Percentiles rank a stretch among this genome's conserved stretches.
phyloP scores from a whole-genome alignment of 2,113 vertebrate species.

The Callospermophilus lateralis region DNA sequence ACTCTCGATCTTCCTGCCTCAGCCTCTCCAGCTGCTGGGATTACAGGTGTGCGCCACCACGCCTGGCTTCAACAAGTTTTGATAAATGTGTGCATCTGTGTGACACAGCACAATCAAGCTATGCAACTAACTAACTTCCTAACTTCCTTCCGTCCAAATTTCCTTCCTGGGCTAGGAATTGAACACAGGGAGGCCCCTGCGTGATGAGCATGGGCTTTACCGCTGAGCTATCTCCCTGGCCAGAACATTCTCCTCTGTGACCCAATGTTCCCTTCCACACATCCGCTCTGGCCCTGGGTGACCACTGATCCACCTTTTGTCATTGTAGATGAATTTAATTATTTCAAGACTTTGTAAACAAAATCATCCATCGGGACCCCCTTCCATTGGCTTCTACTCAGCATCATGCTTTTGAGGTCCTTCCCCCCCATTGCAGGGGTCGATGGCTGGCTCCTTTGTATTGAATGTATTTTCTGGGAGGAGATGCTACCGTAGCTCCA shows the following conservation, averaged over 20 bases:
- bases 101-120: background rate
- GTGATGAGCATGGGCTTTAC: background rate
- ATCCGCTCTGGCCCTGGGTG: background rate
- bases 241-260: background rate
- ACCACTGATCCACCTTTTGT: background rate
- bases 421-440: background rate
- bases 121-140: no score
- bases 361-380: background rate
- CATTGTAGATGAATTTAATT: accelerated
- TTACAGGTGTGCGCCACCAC: no score
- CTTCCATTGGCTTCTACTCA: background rate
- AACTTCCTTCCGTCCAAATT: no score
- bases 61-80: background rate
- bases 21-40: no score
- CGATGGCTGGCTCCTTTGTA: background rate
- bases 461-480: background rate
- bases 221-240: background rate
- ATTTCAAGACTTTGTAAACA: background rate
- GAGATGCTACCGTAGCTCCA: accelerated
- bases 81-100: no score
- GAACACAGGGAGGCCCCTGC: no score
- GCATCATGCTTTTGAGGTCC: background rate
- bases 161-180: no score
- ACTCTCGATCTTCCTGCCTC: no score
- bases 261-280: background rate